Evolutionary conservation across 2,888 invertebrate genomes (phyloP).

Genomic region (Andricus curvator): DNA sequence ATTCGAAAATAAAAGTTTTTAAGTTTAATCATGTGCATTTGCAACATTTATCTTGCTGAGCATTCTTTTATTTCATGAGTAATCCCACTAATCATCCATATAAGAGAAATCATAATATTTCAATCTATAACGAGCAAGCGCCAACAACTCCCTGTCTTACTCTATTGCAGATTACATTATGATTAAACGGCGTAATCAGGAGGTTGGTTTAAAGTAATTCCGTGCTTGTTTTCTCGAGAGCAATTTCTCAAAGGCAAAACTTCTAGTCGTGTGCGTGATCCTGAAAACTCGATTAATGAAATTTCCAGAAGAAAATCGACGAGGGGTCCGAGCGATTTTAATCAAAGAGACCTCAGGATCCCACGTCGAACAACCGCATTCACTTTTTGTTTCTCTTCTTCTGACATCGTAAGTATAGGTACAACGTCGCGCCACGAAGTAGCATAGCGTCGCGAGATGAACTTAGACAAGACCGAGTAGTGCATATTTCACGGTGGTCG

Average conservation of each 20-base stretch:
- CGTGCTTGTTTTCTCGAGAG: not conserved
- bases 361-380: slow-evolving; percentile 33
- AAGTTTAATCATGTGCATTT: no score
- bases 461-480: slow-evolving; percentile 45
- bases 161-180: not conserved
- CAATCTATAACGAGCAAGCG: not conserved
- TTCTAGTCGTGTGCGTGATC: slow-evolving; percentile 39
- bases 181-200: not conserved
- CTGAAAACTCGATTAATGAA: slow-evolving; percentile 43
- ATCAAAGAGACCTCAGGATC: slow-evolving; percentile 38
- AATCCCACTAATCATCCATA: not conserved
- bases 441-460: slow-evolving; percentile 22
- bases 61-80: not conserved
- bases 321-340: slow-evolving; percentile 44
- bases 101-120: not conserved
- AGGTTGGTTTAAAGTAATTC: not conserved
- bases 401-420: slow-evolving; percentile 20
- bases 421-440: not conserved
- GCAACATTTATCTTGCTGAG: no score
- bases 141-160: not conserved
- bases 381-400: slow-evolving; percentile 23
- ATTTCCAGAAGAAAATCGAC: slow-evolving; percentile 49
- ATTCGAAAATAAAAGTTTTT: no score
- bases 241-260: not conserved
- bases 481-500: slow-evolving; percentile 46